A percentile compares a stretch with the other conserved stretches of the same genome.
Evolutionary conservation across 1,140 invertebrate genomes (phyloP).

Genomic region (Drosophila setifemur): DNA sequence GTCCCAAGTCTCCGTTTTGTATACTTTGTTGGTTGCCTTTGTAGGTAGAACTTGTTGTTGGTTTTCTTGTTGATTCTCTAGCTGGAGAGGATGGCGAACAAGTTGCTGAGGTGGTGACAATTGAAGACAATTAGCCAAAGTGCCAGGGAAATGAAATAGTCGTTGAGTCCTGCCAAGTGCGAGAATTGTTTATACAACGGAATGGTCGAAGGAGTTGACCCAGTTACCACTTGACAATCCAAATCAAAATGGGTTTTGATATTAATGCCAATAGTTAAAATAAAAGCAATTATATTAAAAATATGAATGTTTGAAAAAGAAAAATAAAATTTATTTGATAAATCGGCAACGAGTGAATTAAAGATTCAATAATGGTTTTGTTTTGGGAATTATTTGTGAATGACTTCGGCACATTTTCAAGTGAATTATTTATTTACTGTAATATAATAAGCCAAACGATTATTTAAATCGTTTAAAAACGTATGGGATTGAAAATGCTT

Average conservation of each 20-base stretch:
- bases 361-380: too few relatives aligned
- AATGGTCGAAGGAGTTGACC: slow-evolving; percentile 11
- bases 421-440: too few relatives aligned
- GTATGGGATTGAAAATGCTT: not conserved
- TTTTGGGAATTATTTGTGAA: too few relatives aligned
- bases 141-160: slow-evolving; percentile 58
- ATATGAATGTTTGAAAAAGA: too few relatives aligned
- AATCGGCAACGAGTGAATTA: too few relatives aligned
- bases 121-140: slow-evolving; percentile 76
- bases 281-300: too few relatives aligned
- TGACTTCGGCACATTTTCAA: too few relatives aligned
- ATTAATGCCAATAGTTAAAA: too few relatives aligned
- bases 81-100: not conserved
- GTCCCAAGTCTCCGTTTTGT: slow-evolving; percentile 51
- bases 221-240: slow-evolving; percentile 14
- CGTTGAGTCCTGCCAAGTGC: slow-evolving; percentile 27
- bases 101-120: slow-evolving; percentile 52
- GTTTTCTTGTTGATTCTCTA: not conserved
- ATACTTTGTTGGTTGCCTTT: slow-evolving; percentile 44
- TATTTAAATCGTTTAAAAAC: not conserved
- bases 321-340: too few relatives aligned
- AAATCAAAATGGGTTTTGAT: not conserved
- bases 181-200: slow-evolving; percentile 25
- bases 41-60: slow-evolving; percentile 9
- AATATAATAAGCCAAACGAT: too few relatives aligned